Evolutionary conservation across 2,797 vertebrate species (phyloP).

Genomic region (Decapterus maruadsi): DNA sequence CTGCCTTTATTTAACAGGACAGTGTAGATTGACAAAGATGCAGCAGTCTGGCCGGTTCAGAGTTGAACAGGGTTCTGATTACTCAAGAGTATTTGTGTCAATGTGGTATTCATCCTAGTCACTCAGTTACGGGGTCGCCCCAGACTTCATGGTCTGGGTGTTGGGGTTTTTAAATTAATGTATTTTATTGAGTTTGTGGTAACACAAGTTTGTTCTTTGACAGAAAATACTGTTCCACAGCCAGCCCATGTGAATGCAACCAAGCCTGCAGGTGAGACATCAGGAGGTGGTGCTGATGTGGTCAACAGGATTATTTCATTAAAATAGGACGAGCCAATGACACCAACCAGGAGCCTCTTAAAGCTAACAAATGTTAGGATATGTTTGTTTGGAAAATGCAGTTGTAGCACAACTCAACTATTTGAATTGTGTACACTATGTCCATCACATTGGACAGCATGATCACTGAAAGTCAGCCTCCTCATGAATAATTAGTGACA

Average conservation of each 20-base stretch:
- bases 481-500: too few relatives aligned
- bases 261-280: conserved; percentile 20
- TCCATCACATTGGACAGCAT: too few relatives aligned
- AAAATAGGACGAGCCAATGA: not conserved
- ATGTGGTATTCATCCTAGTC: too few relatives aligned
- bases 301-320: not conserved
- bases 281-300: not conserved
- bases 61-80: too few relatives aligned
- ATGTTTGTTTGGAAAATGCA: not conserved
- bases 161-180: not conserved
- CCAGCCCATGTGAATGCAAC: not conserved
- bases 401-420: too few relatives aligned
- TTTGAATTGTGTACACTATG: not conserved
- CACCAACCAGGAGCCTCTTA: not conserved
- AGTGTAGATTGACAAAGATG: too few relatives aligned
- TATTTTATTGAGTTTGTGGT: not conserved
- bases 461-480: too few relatives aligned
- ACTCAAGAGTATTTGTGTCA: too few relatives aligned
- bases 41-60: too few relatives aligned
- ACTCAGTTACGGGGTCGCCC: too few relatives aligned
- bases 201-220: conserved; percentile 19
- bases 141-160: not conserved
- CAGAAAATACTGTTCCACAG: conserved; percentile 25
- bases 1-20: too few relatives aligned
- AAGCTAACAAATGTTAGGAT: not conserved